Base-by-base conservation (phyloP, 1,140 invertebrate genomes). In the Aphidius gifuensis region DNA sequence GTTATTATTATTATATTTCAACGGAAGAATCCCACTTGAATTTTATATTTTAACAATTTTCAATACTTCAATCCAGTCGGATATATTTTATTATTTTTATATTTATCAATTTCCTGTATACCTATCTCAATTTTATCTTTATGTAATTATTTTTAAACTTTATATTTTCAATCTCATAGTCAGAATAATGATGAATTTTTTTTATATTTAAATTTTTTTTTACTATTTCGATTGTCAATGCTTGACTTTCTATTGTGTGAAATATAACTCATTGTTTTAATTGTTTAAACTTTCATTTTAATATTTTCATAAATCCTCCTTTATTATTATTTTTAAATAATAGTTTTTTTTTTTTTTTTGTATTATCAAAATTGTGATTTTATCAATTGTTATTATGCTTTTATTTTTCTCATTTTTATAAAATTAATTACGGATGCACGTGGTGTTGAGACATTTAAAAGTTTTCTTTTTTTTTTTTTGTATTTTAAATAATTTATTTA, bases 171-270 rank as follows among this genome's bases (percentile, higher is more conserved):
- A 9, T 38, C 53, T 43, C 16, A 60, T 64, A 64, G 59, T 68
- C 57, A 38, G n/a, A 44, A 8, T 44, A 7, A 8, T 11, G 7
- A 11, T 44, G 11, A 39, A 48, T 59, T 50, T 60, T 60, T 45
- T 55, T 58, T 21, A 64, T 56, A 57, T 48, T 44, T 32, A 32
- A 47, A 23, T 43, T 47, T 67, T 68, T 69, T 68, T 68, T 59
- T 75, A 72, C 69, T 74, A 74, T 74, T 75, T 78, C 73, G 79
- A 81, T 81, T 80, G 79, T 80, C 79, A 74, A 77, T 76, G 79
- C 78, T 80, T 74, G 74, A 80, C 77, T 80, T 79, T 81, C 79
- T 72, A 71, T 72, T 70, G 66, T 58, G 65, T 59, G 54, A 61
- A 64, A 58, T 62, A 60, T 11, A 55, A 6, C 2, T 44, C 9